These are phyloP conservation scores for Artemisiospiza belli DNA, from an alignment of 2,113 vertebrate species.

Conservation along the genomic window DNA sequence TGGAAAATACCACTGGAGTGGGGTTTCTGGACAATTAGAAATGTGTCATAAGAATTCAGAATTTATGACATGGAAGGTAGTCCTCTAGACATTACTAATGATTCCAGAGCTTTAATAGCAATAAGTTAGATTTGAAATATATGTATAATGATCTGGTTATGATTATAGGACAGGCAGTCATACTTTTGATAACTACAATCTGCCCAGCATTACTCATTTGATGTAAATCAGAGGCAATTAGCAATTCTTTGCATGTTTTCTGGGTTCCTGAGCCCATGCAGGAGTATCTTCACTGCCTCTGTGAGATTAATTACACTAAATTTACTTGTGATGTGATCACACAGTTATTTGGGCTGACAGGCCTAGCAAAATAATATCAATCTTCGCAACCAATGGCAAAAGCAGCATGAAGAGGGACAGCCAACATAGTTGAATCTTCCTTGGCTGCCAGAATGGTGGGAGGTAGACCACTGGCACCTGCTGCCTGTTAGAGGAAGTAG, in stretches of 20 bases:
- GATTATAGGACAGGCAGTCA: background rate
- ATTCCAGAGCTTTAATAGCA: background rate
- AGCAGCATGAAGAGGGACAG: background rate
- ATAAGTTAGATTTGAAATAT: background rate
- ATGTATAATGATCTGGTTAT: background rate
- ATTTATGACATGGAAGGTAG: background rate
- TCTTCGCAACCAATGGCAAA: background rate
- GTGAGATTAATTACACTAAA: background rate
- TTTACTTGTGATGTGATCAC: slow-evolving; percentile 5
- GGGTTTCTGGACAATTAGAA: background rate
- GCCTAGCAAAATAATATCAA: background rate
- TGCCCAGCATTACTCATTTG: background rate
- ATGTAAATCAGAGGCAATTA: background rate
- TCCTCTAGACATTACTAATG: background rate
- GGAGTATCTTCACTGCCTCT: background rate
- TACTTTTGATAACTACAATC: background rate
- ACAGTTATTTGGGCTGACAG: background rate
- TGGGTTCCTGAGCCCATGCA: background rate
- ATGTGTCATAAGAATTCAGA: background rate
- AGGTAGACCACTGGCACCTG: background rate
- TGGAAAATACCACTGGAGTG: background rate
- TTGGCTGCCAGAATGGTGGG: background rate
- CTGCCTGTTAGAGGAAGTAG: background rate
- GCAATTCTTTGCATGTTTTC: background rate
- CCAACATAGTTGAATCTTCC: background rate